phyloP scores from a whole-genome alignment of 2,888 invertebrate species.

The Drosophila subquinaria region DNA sequence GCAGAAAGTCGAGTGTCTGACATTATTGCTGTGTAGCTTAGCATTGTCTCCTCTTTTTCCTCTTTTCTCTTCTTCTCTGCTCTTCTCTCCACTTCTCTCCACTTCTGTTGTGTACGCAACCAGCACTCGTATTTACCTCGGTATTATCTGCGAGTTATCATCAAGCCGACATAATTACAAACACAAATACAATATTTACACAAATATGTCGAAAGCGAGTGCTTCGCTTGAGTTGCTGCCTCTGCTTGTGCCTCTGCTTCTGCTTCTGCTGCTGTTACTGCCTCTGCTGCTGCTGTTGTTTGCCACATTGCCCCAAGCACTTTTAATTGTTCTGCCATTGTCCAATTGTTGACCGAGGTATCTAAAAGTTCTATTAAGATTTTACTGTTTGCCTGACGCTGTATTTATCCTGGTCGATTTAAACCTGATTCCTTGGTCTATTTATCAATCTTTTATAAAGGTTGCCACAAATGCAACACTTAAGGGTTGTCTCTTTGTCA shows the following conservation, averaged over 20 bases:
- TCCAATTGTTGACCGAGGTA: neutral
- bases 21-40: slow-evolving; percentile 28
- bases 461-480: too few species aligned
- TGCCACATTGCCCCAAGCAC: slow-evolving; percentile 27
- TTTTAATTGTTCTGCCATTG: slow-evolving; percentile 54
- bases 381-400: too few species aligned
- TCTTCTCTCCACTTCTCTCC: neutral
- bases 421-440: too few species aligned
- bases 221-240: neutral
- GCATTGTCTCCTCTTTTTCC: neutral
- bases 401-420: too few species aligned
- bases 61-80: neutral
- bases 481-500: too few species aligned
- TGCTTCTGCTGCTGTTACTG: neutral
- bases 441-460: too few species aligned
- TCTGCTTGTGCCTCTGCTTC: neutral
- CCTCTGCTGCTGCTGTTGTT: neutral
- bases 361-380: too few species aligned
- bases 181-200: slow-evolving; percentile 78
- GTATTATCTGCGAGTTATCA: slow-evolving; percentile 78
- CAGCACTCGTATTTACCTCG: slow-evolving; percentile 66
- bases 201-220: slow-evolving; percentile 73
- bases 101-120: slow-evolving; percentile 1
- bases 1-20: slow-evolving; percentile 47
- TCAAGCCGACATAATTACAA: slow-evolving; percentile 77